These are phyloP conservation scores for Holothuria glaberrima DNA, from an alignment of 35 echinoderm and acorn worm species.

Conservation along the genomic window DNA sequence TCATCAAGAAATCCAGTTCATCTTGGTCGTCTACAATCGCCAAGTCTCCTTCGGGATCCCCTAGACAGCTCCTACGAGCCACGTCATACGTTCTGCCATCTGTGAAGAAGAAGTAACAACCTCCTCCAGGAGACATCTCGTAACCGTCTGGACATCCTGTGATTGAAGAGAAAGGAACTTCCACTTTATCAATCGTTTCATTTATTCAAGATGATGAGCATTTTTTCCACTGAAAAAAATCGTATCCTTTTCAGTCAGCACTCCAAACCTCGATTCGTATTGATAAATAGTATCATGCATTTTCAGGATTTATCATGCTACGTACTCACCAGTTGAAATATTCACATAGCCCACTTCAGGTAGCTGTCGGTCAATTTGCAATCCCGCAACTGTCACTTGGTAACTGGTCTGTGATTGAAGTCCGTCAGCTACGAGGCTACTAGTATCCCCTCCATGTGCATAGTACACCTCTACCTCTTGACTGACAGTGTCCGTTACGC, in stretches of 20 bases:
- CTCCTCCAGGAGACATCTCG: conserved; percentile 24
- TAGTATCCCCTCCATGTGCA: conserved; percentile 61
- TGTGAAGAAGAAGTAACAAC: conserved; percentile 53
- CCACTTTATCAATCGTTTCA: neutral
- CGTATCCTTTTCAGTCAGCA: neutral
- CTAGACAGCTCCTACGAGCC: conserved; percentile 43
- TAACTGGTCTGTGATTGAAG: conserved; percentile 23
- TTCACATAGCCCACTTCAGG: conserved; percentile 49
- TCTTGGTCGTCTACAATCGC: conserved; percentile 58
- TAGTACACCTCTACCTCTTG: conserved; percentile 5
- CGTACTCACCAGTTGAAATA: conserved; percentile 60
- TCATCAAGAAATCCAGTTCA: conserved; percentile 70
- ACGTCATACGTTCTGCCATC: conserved; percentile 1
- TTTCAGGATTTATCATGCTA: neutral
- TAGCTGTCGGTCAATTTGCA: conserved; percentile 58
- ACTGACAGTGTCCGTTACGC: conserved; percentile 14
- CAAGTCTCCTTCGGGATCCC: conserved; percentile 61
- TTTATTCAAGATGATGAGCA: too few species aligned
- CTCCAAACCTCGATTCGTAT: too few species aligned
- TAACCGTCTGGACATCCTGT: conserved; percentile 60
- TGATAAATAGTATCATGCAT: neutral
- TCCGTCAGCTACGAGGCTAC: conserved; percentile 2
- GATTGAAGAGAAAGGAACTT: neutral
- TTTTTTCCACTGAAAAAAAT: too few species aligned
- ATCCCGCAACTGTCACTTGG: conserved; percentile 51